Evolutionary conservation across 2,113 vertebrate species (phyloP).

Genomic region (Canis aureus): DNA sequence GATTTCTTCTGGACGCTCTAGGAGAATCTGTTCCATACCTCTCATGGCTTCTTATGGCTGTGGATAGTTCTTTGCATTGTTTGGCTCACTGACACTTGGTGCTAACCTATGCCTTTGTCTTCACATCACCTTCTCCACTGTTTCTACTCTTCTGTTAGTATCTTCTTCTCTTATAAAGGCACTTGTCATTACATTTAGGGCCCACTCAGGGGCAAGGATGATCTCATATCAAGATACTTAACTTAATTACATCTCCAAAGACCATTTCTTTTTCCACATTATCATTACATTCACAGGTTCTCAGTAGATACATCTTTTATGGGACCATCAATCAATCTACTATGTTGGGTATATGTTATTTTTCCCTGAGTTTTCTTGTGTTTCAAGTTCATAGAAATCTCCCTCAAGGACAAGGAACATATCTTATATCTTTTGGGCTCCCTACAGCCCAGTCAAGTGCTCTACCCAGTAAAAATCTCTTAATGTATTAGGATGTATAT

Average conservation of each 20-base stretch:
- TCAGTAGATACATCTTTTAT: background rate
- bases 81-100: background rate
- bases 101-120: background rate
- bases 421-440: background rate
- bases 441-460: background rate
- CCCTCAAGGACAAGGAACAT: background rate
- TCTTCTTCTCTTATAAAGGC: background rate
- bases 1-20: background rate
- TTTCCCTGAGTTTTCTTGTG: background rate
- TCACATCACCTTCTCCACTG: background rate
- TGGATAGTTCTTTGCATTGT: rapidly evolving
- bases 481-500: background rate
- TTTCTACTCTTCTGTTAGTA: background rate
- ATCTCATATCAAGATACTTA: background rate
- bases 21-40: too few relatives aligned
- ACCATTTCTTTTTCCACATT: background rate
- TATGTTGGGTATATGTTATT: background rate
- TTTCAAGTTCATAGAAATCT: background rate
- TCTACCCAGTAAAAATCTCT: background rate
- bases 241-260: background rate
- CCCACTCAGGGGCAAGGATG: background rate
- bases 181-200: background rate
- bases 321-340: background rate
- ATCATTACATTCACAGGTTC: background rate
- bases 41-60: background rate